phyloP scores from a whole-genome alignment of 1,140 invertebrate genomes.

The Gonatopus flavifemur region DNA sequence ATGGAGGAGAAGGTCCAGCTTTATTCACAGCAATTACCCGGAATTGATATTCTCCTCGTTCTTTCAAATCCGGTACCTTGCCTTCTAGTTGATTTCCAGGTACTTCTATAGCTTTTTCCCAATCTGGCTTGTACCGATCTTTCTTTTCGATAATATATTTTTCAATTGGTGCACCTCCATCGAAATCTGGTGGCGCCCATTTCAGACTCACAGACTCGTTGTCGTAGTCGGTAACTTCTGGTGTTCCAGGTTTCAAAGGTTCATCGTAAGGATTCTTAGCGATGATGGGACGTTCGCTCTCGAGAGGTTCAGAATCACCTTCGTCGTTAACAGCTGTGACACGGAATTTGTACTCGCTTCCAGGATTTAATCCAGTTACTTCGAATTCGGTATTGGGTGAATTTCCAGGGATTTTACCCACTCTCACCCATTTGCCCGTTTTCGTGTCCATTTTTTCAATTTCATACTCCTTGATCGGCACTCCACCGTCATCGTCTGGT shows the following conservation, averaged over 20 bases:
- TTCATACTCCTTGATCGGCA: slow-evolving; percentile 91
- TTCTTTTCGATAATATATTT: slow-evolving; percentile 99
- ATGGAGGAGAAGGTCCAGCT: slow-evolving; percentile 90
- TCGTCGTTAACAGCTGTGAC: slow-evolving; percentile 95
- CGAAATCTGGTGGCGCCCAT: slow-evolving; percentile 88
- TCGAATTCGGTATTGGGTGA: slow-evolving; percentile 79
- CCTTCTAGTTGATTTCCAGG: slow-evolving; percentile 76
- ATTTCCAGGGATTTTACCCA: slow-evolving; percentile 75
- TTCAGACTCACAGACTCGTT: slow-evolving; percentile 91
- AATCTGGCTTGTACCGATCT: slow-evolving; percentile 77
- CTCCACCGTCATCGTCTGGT: slow-evolving; percentile 91
- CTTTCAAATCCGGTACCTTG: slow-evolving; percentile 84
- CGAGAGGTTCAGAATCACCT: slow-evolving; percentile 92
- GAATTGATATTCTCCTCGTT: slow-evolving; percentile 94
- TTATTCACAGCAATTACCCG: slow-evolving; percentile 95
- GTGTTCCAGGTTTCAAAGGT: slow-evolving; percentile 84
- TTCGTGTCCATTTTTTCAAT: slow-evolving; percentile 92
- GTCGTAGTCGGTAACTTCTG: slow-evolving; percentile 89
- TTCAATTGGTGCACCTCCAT: slow-evolving; percentile 93
- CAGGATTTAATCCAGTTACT: slow-evolving; percentile 86
- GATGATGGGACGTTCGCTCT: slow-evolving; percentile 77
- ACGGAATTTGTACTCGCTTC: slow-evolving; percentile 93
- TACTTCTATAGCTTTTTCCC: slow-evolving; percentile 79
- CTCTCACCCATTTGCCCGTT: slow-evolving; percentile 87
- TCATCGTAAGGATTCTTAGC: slow-evolving; percentile 97